phyloP scores from a whole-genome alignment of 2,888 invertebrate genomes.

The Drosophila phalerata region DNA sequence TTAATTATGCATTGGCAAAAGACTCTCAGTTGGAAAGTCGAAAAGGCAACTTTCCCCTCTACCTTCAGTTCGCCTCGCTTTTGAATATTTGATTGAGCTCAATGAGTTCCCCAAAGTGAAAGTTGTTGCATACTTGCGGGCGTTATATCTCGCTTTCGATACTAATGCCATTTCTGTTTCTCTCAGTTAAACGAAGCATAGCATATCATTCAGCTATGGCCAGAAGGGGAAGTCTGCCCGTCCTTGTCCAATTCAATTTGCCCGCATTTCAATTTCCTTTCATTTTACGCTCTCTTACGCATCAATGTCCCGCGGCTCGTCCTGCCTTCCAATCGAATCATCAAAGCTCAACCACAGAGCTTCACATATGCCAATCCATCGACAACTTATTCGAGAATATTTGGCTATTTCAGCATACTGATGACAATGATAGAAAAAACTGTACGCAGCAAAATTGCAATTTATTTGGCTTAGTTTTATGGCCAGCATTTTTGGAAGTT shows the following conservation, averaged over 20 bases:
- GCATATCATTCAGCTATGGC: constrained; percentile 33
- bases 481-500: constrained; percentile 41
- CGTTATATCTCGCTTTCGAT: constrained; percentile 28
- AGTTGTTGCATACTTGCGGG: constrained; percentile 71
- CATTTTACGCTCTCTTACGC: constrained; percentile 77
- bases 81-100: constrained; percentile 72
- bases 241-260: constrained; percentile 74
- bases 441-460: constrained; percentile 27
- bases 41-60: constrained; percentile 34
- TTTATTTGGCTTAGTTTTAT: constrained; percentile 42
- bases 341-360: constrained; percentile 71
- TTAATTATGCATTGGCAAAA: constrained; percentile 74
- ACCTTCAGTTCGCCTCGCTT: constrained; percentile 14
- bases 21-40: constrained; percentile 55
- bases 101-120: constrained; percentile 62
- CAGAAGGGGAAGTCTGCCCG: constrained; percentile 1
- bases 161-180: constrained; percentile 15
- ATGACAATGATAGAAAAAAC: constrained; percentile 13
- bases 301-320: constrained; percentile 56
- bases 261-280: constrained; percentile 80
- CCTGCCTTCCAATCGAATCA: constrained; percentile 56
- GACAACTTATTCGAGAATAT: constrained; percentile 27
- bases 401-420: constrained; percentile 32
- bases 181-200: constrained; percentile 72
- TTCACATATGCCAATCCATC: constrained; percentile 48